Percentiles rank a stretch among this genome's conserved stretches.
Conservation (phyloP, 1,140 invertebrate genomes). For the Pseudomyrmex dendroicus region DNA sequence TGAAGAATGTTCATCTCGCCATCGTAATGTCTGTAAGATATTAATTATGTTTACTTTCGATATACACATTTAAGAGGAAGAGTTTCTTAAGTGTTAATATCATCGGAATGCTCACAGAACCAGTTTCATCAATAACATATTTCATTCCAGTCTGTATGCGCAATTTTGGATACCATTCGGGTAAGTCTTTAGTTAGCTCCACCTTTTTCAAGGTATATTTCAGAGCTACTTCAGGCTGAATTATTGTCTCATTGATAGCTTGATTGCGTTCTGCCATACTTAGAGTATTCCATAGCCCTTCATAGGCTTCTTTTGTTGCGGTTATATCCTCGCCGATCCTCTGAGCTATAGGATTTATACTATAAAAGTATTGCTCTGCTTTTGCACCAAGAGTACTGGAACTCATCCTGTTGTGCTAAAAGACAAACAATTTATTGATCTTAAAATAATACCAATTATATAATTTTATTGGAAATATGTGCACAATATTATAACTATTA, state of each 20-base stretch:
- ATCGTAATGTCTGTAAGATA: conserved; percentile 83
- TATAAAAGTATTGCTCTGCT: conserved; percentile 90
- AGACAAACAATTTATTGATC: not conserved
- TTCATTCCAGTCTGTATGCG: conserved; percentile 85
- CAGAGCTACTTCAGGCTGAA: conserved; percentile 89
- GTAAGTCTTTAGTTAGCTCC: conserved; percentile 75
- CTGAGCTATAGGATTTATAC: conserved; percentile 88
- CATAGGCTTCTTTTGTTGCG: conserved; percentile 89
- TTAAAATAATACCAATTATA: not conserved
- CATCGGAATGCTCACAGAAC: conserved; percentile 72
- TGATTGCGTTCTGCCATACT: conserved; percentile 89
- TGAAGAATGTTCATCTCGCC: conserved; percentile 91
- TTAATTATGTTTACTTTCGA: not conserved
- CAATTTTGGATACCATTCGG: conserved; percentile 84
- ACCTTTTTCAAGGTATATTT: conserved; percentile 87
- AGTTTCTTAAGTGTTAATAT: conserved; percentile 12
- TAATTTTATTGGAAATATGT: not conserved
- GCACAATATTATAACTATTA: too few species aligned
- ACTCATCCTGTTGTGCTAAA: conserved; percentile 68
- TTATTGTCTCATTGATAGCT: conserved; percentile 91
- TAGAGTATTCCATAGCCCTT: conserved; percentile 89
- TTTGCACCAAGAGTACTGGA: conserved; percentile 75
- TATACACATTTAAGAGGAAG: not conserved
- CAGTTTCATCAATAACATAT: conserved; percentile 86
- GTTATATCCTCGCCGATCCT: conserved; percentile 89